Percentiles rank a stretch among this genome's conserved stretches.
These are phyloP conservation scores for Micronycteris hirsuta DNA, from an alignment of 2,113 vertebrate genomes.

Conservation along the genomic window DNA sequence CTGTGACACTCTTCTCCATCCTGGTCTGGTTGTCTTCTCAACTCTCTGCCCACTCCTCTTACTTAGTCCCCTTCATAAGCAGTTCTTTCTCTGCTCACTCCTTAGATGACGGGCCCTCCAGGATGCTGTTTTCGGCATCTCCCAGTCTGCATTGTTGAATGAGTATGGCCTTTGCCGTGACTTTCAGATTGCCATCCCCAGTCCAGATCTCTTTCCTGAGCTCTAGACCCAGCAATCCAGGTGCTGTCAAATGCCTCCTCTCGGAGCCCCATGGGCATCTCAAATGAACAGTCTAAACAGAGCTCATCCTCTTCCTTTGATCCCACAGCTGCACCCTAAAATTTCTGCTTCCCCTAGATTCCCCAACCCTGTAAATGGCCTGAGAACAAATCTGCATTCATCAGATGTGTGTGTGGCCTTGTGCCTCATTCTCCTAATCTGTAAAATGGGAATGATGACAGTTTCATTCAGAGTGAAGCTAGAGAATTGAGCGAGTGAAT, in stretches of 20 bases:
- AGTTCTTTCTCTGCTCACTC: neutral
- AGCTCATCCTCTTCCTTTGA: neutral
- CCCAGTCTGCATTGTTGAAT: neutral
- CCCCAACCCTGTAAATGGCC: neutral
- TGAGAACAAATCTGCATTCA: neutral
- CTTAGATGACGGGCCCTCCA: accelerated
- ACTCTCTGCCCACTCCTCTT: neutral
- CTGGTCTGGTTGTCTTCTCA: neutral
- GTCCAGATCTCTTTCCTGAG: neutral
- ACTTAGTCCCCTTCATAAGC: neutral
- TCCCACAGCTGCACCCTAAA: neutral
- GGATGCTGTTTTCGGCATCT: neutral
- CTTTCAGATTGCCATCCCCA: neutral
- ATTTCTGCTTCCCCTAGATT: neutral
- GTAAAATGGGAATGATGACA: neutral
- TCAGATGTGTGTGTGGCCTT: neutral
- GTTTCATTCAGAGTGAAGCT: neutral
- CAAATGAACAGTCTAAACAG: neutral
- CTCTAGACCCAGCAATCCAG: neutral
- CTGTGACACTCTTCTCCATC: neutral
- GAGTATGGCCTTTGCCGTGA: neutral
- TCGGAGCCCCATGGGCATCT: neutral
- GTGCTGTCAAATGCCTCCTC: neutral
- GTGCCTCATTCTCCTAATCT: neutral
- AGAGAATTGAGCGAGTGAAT: neutral